Percentiles rank a stretch among this genome's conserved stretches.
phyloP scores from a whole-genome alignment of 1,140 invertebrate genomes.

The Diabrotica virgifera region DNA sequence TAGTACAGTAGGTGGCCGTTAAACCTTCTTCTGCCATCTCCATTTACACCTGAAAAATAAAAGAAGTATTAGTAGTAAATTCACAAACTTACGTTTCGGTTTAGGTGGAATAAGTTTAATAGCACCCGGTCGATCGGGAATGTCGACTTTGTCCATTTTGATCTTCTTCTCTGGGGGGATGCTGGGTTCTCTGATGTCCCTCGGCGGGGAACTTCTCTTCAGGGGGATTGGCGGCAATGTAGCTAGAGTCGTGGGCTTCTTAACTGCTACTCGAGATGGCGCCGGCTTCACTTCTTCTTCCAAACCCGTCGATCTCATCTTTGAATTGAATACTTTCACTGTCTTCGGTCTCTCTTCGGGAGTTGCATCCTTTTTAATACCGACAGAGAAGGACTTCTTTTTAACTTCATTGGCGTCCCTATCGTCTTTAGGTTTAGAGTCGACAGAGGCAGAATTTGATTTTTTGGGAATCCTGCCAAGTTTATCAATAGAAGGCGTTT shows the following conservation, averaged over 20 bases:
- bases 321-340: conserved; percentile 84
- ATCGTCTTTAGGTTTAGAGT: conserved; percentile 49
- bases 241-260: conserved; percentile 58
- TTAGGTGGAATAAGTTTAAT: conserved; percentile 84
- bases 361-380: conserved; percentile 68
- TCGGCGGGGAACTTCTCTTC: conserved; percentile 64
- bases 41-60: conserved; percentile 41
- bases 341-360: conserved; percentile 68
- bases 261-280: conserved; percentile 60
- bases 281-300: conserved; percentile 79
- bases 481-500: conserved; percentile 64
- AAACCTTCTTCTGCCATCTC: conserved; percentile 21
- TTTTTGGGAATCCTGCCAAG: conserved; percentile 76
- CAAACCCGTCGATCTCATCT: conserved; percentile 80
- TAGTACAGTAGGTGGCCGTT: conserved; percentile 12
- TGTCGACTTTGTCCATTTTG: conserved; percentile 37
- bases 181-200: conserved; percentile 46
- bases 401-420: conserved; percentile 55
- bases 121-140: conserved; percentile 67
- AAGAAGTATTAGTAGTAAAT: conserved; percentile 29
- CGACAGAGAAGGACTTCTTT: conserved; percentile 76
- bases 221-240: conserved; percentile 48
- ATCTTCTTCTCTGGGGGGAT: conserved; percentile 71
- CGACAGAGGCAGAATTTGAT: conserved; percentile 38
- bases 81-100: conserved; percentile 77